These are phyloP conservation scores for Gerris buenoi DNA, from an alignment of 1,140 invertebrate species.

Conservation along the genomic window DNA sequence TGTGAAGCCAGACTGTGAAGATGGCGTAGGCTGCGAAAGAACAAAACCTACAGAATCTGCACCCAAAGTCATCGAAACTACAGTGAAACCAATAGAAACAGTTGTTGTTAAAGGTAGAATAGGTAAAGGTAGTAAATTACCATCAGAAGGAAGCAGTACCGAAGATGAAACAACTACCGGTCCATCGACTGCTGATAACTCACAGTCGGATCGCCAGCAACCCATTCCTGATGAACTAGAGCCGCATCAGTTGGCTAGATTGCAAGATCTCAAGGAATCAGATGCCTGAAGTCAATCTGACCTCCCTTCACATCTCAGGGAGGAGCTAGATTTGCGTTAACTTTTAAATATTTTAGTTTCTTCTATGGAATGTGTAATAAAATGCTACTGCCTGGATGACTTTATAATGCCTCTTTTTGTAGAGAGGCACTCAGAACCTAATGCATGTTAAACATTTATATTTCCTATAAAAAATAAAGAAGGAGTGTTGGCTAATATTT, in stretches of 20 bases:
- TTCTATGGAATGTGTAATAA: no score
- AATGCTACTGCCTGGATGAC: no score
- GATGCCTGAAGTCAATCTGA: slow-evolving; percentile 46
- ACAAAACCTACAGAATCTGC: slow-evolving; percentile 5
- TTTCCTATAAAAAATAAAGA: no score
- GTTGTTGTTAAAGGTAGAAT: neutral
- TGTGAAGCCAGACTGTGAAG: slow-evolving; percentile 18
- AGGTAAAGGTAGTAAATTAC: neutral
- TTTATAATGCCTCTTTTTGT: no score
- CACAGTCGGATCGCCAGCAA: slow-evolving; percentile 25
- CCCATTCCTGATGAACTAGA: slow-evolving; percentile 69
- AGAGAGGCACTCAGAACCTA: no score
- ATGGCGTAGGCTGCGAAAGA: slow-evolving; percentile 10
- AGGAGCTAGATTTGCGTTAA: neutral
- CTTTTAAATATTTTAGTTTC: neutral
- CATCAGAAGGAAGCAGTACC: slow-evolving; percentile 32
- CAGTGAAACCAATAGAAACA: neutral
- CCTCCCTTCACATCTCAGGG: neutral
- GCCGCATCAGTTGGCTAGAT: slow-evolving; percentile 62
- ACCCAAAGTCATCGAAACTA: neutral
- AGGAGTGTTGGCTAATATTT: no score
- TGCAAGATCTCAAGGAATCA: slow-evolving; percentile 73
- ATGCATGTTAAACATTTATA: no score
- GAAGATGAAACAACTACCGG: slow-evolving; percentile 41
- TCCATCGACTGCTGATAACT: slow-evolving; percentile 43